phyloP scores from a whole-genome alignment of 2,888 invertebrate species.

The Cremastobaeus sp. region DNA sequence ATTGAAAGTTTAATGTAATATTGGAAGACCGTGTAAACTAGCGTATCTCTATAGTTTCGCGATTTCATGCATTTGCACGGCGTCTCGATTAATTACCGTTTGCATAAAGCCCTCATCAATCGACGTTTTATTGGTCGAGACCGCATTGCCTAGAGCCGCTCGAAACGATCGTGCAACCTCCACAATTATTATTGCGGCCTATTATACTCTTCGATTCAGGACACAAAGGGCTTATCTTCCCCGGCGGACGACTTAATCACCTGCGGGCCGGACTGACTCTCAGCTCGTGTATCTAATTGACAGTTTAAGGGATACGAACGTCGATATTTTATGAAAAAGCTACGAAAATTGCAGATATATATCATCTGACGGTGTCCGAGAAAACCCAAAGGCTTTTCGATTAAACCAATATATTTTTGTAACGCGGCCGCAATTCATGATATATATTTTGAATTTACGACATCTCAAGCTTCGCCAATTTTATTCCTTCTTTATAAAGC shows the following conservation, averaged over 20 bases:
- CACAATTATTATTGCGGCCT: slow-evolving; percentile 55
- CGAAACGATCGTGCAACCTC: slow-evolving; percentile 55
- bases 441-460: slow-evolving; percentile 24
- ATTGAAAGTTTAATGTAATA: slow-evolving; percentile 60
- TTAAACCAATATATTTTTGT: slow-evolving; percentile 53
- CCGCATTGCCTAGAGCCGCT: slow-evolving; percentile 52
- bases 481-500: too few species aligned
- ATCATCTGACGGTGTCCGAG: slow-evolving; percentile 38
- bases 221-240: slow-evolving; percentile 62
- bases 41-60: slow-evolving; percentile 61
- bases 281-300: slow-evolving; percentile 62
- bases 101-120: slow-evolving; percentile 57
- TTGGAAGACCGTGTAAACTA: slow-evolving; percentile 53
- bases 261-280: slow-evolving; percentile 55
- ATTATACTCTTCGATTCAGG: slow-evolving; percentile 58
- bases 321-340: slow-evolving; percentile 58
- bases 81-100: slow-evolving; percentile 60
- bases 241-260: slow-evolving; percentile 62
- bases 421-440: slow-evolving; percentile 47
- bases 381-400: slow-evolving; percentile 57
- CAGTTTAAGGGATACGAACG: slow-evolving; percentile 57
- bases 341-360: slow-evolving; percentile 52
- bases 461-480: too few species aligned
- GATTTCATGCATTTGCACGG: slow-evolving; percentile 55
- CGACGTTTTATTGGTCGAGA: slow-evolving; percentile 56